These are phyloP conservation scores for Caenorhabditis brenneri DNA, from an alignment of 1,140 invertebrate genomes.

Conservation along the genomic window DNA sequence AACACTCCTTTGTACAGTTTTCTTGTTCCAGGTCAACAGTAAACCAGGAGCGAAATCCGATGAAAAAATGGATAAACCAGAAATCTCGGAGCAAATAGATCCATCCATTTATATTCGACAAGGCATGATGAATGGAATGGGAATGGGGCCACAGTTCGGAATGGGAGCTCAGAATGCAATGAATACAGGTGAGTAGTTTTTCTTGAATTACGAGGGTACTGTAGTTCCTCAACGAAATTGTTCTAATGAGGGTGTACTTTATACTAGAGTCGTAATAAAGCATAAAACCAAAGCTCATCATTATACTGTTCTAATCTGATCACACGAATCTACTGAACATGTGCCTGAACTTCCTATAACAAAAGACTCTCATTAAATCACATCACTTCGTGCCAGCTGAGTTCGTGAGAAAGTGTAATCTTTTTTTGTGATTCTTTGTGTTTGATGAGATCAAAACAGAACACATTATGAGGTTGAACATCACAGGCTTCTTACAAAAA, in stretches of 20 bases:
- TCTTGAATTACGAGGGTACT: too few relatives aligned
- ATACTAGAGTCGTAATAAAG: too few relatives aligned
- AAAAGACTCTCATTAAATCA: not conserved
- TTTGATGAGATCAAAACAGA: not conserved
- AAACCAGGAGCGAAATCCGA: too few relatives aligned
- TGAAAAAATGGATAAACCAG: slow-evolving; percentile 28
- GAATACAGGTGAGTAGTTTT: not conserved
- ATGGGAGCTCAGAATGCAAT: slow-evolving; percentile 28
- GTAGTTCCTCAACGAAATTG: too few relatives aligned
- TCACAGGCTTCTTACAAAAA: not conserved
- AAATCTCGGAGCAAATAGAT: slow-evolving; percentile 47
- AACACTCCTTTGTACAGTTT: too few relatives aligned
- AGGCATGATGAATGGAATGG: slow-evolving; percentile 25
- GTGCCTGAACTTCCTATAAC: too few relatives aligned
- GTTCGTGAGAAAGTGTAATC: not conserved
- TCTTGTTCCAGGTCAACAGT: not conserved
- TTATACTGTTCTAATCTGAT: too few relatives aligned
- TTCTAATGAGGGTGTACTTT: too few relatives aligned
- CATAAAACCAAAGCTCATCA: too few relatives aligned
- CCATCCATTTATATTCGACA: slow-evolving; percentile 40
- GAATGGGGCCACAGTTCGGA: slow-evolving; percentile 29
- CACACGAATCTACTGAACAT: too few relatives aligned
- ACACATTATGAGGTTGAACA: not conserved
- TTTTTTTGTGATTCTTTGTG: too few relatives aligned
- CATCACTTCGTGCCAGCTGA: not conserved